These are phyloP conservation scores for Mesocentrotus franciscanus DNA, from an alignment of 53 echinoderm and acorn worm species.

Conservation along the genomic window DNA sequence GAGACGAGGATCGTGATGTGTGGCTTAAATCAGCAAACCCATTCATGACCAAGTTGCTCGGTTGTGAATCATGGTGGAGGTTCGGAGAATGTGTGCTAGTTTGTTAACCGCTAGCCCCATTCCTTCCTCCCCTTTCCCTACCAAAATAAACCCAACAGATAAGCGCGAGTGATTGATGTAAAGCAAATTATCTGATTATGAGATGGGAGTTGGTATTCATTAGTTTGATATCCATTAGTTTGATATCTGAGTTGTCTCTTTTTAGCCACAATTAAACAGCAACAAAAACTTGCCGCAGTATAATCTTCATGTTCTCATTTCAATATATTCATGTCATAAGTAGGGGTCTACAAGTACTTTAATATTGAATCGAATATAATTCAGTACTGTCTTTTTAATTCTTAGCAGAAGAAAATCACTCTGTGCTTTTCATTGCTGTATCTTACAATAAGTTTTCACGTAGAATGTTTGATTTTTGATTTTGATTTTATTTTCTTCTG, in stretches of 20 bases:
- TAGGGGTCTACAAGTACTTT: no score
- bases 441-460: no score
- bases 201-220: background rate
- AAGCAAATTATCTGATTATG: background rate
- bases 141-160: background rate
- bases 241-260: background rate
- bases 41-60: background rate
- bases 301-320: no score
- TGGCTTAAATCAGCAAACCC: background rate
- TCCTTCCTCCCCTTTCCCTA: background rate
- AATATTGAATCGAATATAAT: no score
- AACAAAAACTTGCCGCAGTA: no score
- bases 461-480: no score
- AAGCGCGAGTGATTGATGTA: background rate
- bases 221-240: background rate
- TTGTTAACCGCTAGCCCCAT: constrained; percentile 19
- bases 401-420: no score
- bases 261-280: no score
- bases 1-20: background rate
- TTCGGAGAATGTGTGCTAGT: background rate
- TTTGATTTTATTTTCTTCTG: no score
- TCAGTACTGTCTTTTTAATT: no score
- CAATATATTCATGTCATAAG: no score
- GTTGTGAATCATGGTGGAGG: background rate
- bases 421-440: no score